These are phyloP conservation scores for Drosophila mettleri DNA, from an alignment of 2,888 invertebrate species.

Conservation along the genomic window DNA sequence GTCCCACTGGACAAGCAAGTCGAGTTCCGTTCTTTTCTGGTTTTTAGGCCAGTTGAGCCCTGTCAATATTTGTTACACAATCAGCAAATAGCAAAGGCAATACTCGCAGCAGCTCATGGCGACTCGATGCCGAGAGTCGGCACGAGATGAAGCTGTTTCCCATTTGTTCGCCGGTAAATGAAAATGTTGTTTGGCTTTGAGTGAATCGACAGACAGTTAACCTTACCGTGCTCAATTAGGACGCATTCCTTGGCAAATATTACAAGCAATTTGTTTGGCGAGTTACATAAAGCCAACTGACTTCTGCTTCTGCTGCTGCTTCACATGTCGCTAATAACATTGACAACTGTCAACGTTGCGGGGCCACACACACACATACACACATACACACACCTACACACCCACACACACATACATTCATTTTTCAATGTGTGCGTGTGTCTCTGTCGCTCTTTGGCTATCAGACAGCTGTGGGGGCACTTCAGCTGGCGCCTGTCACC, in stretches of 20 bases:
- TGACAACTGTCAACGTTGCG: slow-evolving; percentile 72
- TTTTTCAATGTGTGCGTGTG: background rate
- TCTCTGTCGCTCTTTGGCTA: background rate
- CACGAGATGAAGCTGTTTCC: slow-evolving; percentile 45
- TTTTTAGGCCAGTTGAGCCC: slow-evolving; percentile 35
- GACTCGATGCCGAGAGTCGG: background rate
- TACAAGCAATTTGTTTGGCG: slow-evolving; percentile 30
- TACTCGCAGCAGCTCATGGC: slow-evolving; percentile 13
- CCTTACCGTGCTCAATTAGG: slow-evolving; percentile 47
- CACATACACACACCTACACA: slow-evolving; percentile 8
- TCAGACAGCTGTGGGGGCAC: slow-evolving; percentile 7
- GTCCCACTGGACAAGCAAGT: slow-evolving; percentile 49
- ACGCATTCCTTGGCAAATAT: slow-evolving; percentile 22
- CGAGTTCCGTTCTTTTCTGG: background rate
- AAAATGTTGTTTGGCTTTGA: slow-evolving; percentile 59
- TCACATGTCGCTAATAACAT: slow-evolving; percentile 67
- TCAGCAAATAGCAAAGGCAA: slow-evolving; percentile 62
- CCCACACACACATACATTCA: background rate
- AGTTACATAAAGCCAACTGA: slow-evolving; percentile 23
- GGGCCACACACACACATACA: slow-evolving; percentile 51
- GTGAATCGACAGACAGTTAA: slow-evolving; percentile 24
- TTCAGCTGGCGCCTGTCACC: slow-evolving; percentile 24
- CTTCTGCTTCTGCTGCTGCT: slow-evolving; percentile 8
- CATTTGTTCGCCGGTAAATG: slow-evolving; percentile 35
- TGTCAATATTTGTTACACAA: slow-evolving; percentile 78